Conservation (phyloP, 2,797 vertebrate species). For the Perodicticus potto region DNA sequence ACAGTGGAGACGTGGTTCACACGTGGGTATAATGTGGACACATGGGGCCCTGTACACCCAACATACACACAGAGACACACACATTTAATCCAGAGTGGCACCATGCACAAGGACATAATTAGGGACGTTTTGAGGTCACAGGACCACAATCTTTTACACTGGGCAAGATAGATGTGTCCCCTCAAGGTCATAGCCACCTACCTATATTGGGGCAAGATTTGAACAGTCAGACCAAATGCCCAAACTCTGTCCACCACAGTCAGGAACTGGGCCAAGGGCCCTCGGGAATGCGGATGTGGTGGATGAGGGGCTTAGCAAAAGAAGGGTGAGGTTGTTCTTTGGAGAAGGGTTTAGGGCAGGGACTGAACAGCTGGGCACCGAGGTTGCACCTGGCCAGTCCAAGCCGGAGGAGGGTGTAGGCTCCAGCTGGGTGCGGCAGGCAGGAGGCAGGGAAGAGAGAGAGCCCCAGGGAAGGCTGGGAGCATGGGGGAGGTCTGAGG, state of each 20-base stretch:
- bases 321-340: neutral
- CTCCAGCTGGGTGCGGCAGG: neutral
- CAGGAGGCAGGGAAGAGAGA: neutral
- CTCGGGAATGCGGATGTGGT: conserved; percentile 54
- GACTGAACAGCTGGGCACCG: conserved; percentile 15
- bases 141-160: neutral
- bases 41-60: neutral
- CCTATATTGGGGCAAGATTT: no score
- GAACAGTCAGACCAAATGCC: neutral
- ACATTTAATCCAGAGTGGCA: neutral
- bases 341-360: neutral
- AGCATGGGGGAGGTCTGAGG: neutral
- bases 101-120: neutral
- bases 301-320: neutral
- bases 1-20: neutral
- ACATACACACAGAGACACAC: neutral
- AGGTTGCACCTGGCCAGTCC: conserved; percentile 40
- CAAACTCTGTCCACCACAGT: neutral
- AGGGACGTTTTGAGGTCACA: neutral
- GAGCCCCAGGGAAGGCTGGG: conserved; percentile 23
- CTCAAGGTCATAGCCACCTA: neutral
- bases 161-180: neutral
- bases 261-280: conserved; percentile 3
- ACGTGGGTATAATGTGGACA: neutral
- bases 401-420: conserved; percentile 46